A percentile compares a stretch with the other conserved stretches of the same genome.
Evolutionary conservation across 92 coral and sea anemone genomes (phyloP).

Genomic region (Plumapathes pennacea): DNA sequence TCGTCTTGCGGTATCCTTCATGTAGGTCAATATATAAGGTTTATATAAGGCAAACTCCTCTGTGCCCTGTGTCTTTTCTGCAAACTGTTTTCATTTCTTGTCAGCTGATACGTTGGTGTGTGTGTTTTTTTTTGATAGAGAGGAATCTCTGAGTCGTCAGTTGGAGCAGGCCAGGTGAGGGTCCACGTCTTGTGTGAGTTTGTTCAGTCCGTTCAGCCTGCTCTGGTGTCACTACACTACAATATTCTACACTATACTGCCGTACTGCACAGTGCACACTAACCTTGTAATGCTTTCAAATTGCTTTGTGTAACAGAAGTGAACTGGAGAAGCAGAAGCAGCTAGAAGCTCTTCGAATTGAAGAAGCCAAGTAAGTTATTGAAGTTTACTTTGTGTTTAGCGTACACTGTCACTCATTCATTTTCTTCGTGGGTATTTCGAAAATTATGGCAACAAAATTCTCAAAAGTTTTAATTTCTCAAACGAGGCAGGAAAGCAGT

Average conservation of each 20-base stretch:
- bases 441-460: no score
- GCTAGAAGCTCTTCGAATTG: conserved; percentile 80
- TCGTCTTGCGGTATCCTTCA: no score
- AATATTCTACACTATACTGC: neutral
- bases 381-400: neutral
- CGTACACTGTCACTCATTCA: neutral
- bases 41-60: no score
- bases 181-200: neutral
- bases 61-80: no score
- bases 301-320: conserved; percentile 58
- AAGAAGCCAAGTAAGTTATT: conserved; percentile 73
- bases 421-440: no score
- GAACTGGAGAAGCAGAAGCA: conserved; percentile 93
- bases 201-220: neutral
- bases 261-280: neutral
- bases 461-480: no score
- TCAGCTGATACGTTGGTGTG: no score
- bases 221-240: neutral
- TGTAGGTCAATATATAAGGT: no score
- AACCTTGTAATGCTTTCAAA: no score
- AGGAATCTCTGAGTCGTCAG: conserved; percentile 58
- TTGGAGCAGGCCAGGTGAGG: conserved; percentile 93
- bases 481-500: no score
- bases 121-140: conserved; percentile 4
- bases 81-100: no score